Percentiles rank a stretch among this genome's conserved stretches.
These are phyloP conservation scores for Oxyscelio sp. DNA, from an alignment of 2,888 invertebrate genomes.

Conservation along the genomic window DNA sequence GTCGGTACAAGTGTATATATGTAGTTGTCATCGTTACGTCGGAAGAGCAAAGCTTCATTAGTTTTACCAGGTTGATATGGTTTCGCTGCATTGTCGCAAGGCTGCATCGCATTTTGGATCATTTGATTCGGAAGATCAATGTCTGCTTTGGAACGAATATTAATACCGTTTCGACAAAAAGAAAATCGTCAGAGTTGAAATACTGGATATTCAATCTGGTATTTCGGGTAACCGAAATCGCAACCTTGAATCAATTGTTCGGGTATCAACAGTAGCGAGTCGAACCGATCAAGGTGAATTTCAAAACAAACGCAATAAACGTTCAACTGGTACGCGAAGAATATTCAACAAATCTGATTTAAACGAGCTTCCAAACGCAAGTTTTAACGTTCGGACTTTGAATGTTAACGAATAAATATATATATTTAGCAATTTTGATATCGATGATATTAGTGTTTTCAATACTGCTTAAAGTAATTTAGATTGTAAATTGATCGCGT, in stretches of 20 bases:
- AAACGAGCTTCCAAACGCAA: constrained; percentile 27
- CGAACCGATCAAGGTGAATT: neutral
- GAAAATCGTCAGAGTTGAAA: too few species aligned
- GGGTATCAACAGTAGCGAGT: too few species aligned
- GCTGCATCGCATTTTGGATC: neutral
- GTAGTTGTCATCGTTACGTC: too few species aligned
- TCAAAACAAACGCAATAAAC: neutral
- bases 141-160: too few species aligned
- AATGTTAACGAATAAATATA: neutral
- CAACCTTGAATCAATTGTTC: too few species aligned
- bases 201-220: too few species aligned
- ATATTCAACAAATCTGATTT: neutral
- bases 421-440: constrained; percentile 21
- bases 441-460: constrained; percentile 21
- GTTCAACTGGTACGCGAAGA: neutral
- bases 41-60: constrained; percentile 19
- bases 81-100: neutral
- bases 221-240: too few species aligned
- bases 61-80: neutral
- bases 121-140: too few species aligned
- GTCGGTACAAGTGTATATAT: too few species aligned
- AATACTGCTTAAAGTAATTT: constrained; percentile 44
- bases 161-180: too few species aligned
- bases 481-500: constrained; percentile 44
- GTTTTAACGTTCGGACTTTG: neutral